Percentiles rank a stretch among this genome's conserved stretches.
These are phyloP conservation scores for Pangasianodon hypophthalmus DNA, from an alignment of 2,113 vertebrate genomes.

Conservation along the genomic window DNA sequence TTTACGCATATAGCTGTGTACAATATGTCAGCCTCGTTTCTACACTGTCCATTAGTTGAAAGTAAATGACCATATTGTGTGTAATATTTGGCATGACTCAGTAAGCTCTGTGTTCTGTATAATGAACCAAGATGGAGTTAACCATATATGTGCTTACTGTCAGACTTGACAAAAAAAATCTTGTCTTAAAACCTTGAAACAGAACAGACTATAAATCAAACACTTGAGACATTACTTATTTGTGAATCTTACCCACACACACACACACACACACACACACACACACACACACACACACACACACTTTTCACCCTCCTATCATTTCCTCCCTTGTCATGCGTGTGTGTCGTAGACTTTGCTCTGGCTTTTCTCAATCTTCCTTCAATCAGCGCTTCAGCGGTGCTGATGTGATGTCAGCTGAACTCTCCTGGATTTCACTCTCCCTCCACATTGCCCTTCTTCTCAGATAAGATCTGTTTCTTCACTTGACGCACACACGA, in stretches of 20 bases:
- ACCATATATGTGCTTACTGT: neutral
- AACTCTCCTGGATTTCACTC: conserved; percentile 47
- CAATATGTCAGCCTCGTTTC: neutral
- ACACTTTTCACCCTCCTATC: neutral
- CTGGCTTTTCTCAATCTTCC: conserved; percentile 17
- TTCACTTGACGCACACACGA: conserved; percentile 38
- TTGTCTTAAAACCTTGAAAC: neutral
- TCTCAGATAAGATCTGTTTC: conserved; percentile 56
- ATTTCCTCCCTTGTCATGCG: neutral
- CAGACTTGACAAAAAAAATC: neutral
- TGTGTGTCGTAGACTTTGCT: conserved; percentile 18
- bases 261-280: neutral
- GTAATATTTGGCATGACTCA: neutral
- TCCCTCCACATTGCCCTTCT: neutral
- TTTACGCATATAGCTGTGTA: neutral
- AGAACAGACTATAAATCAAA: neutral
- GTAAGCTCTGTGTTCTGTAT: neutral
- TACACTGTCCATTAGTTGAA: neutral
- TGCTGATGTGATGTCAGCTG: conserved; percentile 34
- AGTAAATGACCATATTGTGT: neutral
- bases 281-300: neutral
- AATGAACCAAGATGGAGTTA: neutral
- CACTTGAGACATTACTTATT: neutral
- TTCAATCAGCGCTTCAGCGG: conserved; percentile 5
- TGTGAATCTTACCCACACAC: neutral